phyloP scores from a whole-genome alignment of 1,140 invertebrate genomes.

The Hycleus phaleratus region DNA sequence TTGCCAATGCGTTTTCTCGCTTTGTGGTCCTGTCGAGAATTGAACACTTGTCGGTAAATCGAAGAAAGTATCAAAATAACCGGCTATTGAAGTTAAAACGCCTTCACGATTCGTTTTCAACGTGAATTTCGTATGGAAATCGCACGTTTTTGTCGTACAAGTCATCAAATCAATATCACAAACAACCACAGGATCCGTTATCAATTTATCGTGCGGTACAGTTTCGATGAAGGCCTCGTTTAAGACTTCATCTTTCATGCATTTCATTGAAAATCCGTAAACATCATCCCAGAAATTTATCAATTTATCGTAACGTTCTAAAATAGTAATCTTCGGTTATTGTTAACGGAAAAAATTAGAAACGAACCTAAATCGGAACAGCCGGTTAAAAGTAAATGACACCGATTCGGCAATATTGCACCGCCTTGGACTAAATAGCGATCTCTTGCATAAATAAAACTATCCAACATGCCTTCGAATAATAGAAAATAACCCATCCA shows the following conservation, averaged over 20 bases:
- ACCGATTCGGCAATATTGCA: slow-evolving; percentile 79
- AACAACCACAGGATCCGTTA: slow-evolving; percentile 63
- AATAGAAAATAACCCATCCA: slow-evolving; percentile 99
- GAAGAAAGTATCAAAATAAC: slow-evolving; percentile 90
- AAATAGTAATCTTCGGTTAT: slow-evolving; percentile 28
- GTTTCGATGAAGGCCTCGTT: slow-evolving; percentile 84
- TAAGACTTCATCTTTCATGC: slow-evolving; percentile 82
- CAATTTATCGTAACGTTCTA: slow-evolving; percentile 60
- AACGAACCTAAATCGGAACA: slow-evolving; percentile 75
- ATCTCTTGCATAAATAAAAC: slow-evolving; percentile 84
- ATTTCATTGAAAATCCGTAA: slow-evolving; percentile 95
- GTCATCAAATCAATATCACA: slow-evolving; percentile 72
- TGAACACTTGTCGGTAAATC: slow-evolving; percentile 58
- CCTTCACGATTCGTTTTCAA: slow-evolving; percentile 64
- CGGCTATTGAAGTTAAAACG: slow-evolving; percentile 77
- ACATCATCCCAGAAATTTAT: slow-evolving; percentile 92
- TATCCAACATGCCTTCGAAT: slow-evolving; percentile 97
- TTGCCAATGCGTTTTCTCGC: slow-evolving; percentile 90
- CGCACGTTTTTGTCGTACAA: slow-evolving; percentile 70
- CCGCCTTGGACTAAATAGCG: slow-evolving; percentile 71
- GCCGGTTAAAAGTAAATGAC: slow-evolving; percentile 80
- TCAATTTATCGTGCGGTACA: slow-evolving; percentile 65
- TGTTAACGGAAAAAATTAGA: slow-evolving; percentile 21
- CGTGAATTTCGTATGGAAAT: slow-evolving; percentile 72
- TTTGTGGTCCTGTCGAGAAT: slow-evolving; percentile 68